Conservation (phyloP, 2,113 vertebrate species). For the Athene noctua region DNA sequence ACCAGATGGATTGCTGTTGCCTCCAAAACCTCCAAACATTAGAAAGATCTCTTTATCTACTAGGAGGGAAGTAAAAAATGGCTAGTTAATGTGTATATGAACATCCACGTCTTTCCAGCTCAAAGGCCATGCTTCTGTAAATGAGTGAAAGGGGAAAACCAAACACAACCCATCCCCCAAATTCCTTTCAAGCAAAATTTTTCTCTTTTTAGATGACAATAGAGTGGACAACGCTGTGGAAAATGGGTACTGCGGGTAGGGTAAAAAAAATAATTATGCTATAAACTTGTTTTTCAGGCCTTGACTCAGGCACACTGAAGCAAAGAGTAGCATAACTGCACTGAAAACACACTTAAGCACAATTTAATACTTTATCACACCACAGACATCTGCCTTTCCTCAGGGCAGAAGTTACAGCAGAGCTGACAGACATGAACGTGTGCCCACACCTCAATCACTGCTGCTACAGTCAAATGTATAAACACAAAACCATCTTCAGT, state of each 20-base stretch:
- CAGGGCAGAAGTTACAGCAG: not conserved
- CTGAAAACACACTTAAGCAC: not conserved
- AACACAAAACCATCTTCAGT: not conserved
- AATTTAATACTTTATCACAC: not conserved
- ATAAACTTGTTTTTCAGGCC: not conserved
- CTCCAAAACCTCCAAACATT: not conserved
- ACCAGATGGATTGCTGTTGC: accelerated
- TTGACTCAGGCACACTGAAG: not conserved
- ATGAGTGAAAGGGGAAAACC: not conserved
- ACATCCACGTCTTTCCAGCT: not conserved
- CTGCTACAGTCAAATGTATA: not conserved
- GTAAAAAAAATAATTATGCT: not conserved
- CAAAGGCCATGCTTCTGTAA: not conserved
- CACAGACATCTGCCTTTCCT: not conserved
- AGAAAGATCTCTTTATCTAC: not conserved
- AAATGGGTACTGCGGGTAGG: not conserved
- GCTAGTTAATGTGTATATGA: not conserved
- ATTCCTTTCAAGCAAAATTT: not conserved
- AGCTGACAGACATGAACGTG: not conserved
- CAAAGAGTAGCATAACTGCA: not conserved
- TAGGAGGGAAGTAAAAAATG: not conserved
- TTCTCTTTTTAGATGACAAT: not conserved
- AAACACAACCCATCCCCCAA: not conserved
- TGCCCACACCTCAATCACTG: not conserved
- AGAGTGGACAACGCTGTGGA: not conserved